Evolutionary conservation across 2,888 invertebrate genomes (phyloP).

Genomic region (Adelognathus sp.): DNA sequence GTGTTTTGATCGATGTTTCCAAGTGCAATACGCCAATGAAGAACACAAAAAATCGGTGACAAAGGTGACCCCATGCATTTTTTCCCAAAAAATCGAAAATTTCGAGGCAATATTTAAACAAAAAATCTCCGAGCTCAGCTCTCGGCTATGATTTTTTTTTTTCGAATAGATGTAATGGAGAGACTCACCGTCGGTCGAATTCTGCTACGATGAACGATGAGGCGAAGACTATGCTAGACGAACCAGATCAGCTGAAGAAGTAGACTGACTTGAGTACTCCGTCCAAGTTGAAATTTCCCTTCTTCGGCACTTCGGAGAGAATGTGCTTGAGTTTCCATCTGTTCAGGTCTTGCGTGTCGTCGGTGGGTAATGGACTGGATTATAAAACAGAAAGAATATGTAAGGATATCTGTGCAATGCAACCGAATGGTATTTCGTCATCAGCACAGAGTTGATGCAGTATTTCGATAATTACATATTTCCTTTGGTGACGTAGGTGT

Average conservation of each 20-base stretch:
- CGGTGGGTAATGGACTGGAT: conserved; percentile 77
- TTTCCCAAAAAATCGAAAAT: too few relatives aligned
- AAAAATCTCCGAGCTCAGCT: neutral
- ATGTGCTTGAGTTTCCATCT: conserved; percentile 44
- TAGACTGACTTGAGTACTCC: conserved; percentile 90
- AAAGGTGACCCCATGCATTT: too few relatives aligned
- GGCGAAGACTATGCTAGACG: neutral
- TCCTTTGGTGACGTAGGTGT: conserved; percentile 83
- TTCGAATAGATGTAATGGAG: neutral
- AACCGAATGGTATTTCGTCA: neutral
- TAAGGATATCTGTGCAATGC: conserved; percentile 12
- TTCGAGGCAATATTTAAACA: too few relatives aligned
- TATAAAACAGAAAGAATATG: conserved; percentile 68
- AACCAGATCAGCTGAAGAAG: conserved; percentile 89
- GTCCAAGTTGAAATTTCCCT: conserved; percentile 89
- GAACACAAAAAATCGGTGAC: too few relatives aligned
- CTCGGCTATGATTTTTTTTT: neutral
- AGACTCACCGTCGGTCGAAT: conserved; percentile 20
- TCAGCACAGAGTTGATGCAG: neutral
- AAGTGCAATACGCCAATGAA: too few relatives aligned
- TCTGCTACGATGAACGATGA: neutral
- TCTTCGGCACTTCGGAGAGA: conserved; percentile 86
- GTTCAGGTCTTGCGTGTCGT: neutral
- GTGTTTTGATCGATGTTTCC: too few relatives aligned
- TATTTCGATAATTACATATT: conserved; percentile 37